Percentiles rank a stretch among this genome's conserved stretches.
phyloP scores from a whole-genome alignment of 1,140 invertebrate genomes.

The Drosophila novamexicana region DNA sequence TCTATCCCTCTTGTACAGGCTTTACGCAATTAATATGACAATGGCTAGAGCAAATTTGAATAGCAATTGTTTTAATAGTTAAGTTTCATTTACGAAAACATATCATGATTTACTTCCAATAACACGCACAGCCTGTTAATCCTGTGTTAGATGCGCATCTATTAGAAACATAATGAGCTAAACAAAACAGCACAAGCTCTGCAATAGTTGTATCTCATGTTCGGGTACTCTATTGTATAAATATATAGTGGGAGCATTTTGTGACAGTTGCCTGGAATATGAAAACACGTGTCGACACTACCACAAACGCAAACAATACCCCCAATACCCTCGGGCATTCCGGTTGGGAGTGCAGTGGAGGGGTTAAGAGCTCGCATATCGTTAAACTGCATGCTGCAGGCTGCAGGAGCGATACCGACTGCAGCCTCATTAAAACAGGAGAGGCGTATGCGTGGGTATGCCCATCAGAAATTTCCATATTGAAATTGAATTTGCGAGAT shows the following conservation, averaged over 20 bases:
- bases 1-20: not conserved
- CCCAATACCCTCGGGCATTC: slow-evolving; percentile 14
- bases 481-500: slow-evolving; percentile 74
- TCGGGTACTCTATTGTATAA: not conserved
- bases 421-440: slow-evolving; percentile 59
- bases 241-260: slow-evolving; percentile 23
- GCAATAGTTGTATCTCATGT: not conserved
- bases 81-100: not conserved
- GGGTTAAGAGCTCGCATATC: slow-evolving; percentile 33
- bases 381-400: slow-evolving; percentile 21
- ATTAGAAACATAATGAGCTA: slow-evolving; percentile 5
- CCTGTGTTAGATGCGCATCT: slow-evolving; percentile 8
- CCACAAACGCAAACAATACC: slow-evolving; percentile 54
- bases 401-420: slow-evolving; percentile 3
- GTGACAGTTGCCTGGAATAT: slow-evolving; percentile 39
- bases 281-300: slow-evolving; percentile 73
- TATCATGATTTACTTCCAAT: not conserved
- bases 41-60: not conserved
- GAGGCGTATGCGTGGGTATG: slow-evolving; percentile 1
- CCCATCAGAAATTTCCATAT: slow-evolving; percentile 69
- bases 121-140: slow-evolving; percentile 2
- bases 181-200: not conserved
- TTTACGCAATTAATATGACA: not conserved
- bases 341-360: slow-evolving; percentile 12
- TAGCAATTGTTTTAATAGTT: not conserved